Evolutionary conservation across 2,797 vertebrate species (phyloP).

Genomic region (Mormyrus hasselquistii): DNA sequence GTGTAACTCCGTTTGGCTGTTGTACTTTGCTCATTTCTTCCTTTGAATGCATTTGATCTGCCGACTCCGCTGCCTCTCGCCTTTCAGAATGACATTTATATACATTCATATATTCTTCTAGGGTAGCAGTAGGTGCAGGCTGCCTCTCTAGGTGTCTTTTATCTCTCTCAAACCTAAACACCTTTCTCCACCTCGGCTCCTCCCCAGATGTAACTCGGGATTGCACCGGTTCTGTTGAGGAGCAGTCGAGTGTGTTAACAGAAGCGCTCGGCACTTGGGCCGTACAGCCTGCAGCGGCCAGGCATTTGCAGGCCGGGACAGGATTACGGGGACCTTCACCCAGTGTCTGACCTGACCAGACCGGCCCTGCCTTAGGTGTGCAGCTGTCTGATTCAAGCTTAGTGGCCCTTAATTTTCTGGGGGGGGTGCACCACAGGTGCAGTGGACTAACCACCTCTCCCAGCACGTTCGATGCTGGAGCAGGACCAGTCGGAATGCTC

Average conservation of each 20-base stretch:
- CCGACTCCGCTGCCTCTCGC: not conserved
- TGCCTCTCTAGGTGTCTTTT: not conserved
- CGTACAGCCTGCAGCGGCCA: not conserved
- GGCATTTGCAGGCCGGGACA: not conserved
- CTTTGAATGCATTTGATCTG: not conserved
- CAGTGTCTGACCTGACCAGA: not conserved
- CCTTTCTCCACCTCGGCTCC: not conserved
- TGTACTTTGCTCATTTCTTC: not conserved
- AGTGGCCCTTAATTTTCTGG: not conserved
- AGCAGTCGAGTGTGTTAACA: not conserved
- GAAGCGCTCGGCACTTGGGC: not conserved
- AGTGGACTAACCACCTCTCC: not conserved
- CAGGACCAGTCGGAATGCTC: not conserved
- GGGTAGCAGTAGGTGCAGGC: not conserved
- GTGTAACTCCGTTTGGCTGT: not conserved
- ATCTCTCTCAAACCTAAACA: not conserved
- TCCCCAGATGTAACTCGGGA: not conserved
- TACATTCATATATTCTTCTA: not conserved
- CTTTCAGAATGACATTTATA: not conserved
- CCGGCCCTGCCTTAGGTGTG: conserved; percentile 9
- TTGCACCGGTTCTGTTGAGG: not conserved
- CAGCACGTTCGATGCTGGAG: not conserved
- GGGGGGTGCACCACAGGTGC: not conserved
- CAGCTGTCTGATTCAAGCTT: not conserved
- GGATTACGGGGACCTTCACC: not conserved